Evolutionary conservation across 2,797 vertebrate genomes (phyloP).

Genomic region (Poeciliopsis presidionis): DNA sequence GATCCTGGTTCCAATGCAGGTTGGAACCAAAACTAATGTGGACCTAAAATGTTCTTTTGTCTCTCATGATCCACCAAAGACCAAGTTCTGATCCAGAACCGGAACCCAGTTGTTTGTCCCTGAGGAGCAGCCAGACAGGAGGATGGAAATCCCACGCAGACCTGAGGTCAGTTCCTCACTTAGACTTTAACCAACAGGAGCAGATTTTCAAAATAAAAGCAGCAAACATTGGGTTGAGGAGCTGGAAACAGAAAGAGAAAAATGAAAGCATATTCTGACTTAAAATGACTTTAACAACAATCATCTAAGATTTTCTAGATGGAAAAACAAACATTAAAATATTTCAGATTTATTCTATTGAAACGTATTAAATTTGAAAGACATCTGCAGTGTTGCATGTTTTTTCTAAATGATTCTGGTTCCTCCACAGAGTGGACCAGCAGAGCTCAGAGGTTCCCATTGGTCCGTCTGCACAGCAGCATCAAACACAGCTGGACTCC

Average conservation of each 20-base stretch:
- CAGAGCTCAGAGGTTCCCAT: neutral
- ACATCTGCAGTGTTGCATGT: neutral
- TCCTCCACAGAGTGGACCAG: neutral
- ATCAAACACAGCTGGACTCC: neutral
- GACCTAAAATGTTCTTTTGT: neutral
- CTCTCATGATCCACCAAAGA: neutral
- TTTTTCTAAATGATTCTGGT: neutral
- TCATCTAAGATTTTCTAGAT: neutral
- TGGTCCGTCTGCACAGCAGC: neutral
- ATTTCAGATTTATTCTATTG: neutral
- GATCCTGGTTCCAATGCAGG: too few relatives aligned
- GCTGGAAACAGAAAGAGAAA: neutral
- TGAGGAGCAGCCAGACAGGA: neutral
- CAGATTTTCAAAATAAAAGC: neutral
- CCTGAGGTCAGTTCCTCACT: neutral
- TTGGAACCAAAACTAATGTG: too few relatives aligned
- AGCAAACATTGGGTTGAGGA: neutral
- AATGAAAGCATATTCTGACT: too few relatives aligned
- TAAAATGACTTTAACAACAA: too few relatives aligned
- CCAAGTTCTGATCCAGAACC: neutral
- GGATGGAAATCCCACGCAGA: neutral
- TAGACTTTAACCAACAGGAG: neutral
- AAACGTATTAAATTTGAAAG: neutral
- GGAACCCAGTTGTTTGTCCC: neutral
- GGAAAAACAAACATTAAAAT: neutral